Conservation (phyloP, 1,140 invertebrate genomes). For the Himalopsyche phryganea region DNA sequence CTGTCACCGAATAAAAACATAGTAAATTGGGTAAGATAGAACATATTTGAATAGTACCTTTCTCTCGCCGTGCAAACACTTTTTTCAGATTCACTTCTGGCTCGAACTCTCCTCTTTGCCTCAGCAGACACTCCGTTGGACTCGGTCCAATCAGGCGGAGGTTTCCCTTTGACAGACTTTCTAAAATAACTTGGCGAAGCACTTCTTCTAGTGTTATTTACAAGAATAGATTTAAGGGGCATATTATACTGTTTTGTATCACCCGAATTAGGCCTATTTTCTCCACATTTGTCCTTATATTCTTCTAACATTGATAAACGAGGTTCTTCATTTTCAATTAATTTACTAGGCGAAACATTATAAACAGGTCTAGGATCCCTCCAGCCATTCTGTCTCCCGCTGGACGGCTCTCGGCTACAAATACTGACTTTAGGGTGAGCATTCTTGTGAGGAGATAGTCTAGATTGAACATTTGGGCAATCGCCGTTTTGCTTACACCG, state of each 20-base stretch:
- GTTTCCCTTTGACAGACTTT: conserved; percentile 22
- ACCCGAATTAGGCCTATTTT: conserved; percentile 12
- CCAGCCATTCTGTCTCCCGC: conserved; percentile 4
- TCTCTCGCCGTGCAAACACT: conserved; percentile 14
- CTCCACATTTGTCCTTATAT: conserved; percentile 22
- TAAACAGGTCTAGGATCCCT: not conserved
- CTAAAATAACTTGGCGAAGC: conserved; percentile 30
- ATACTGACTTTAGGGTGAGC: conserved; percentile 4
- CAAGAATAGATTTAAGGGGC: conserved; percentile 15
- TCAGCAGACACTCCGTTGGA: conserved; percentile 2
- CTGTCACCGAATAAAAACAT: too few species aligned
- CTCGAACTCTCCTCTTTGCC: conserved; percentile 23
- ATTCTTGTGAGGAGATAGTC: conserved; percentile 2
- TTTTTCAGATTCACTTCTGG: conserved; percentile 31
- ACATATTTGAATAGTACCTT: not conserved
- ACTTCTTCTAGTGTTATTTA: conserved; percentile 26
- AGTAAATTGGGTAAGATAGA: too few species aligned
- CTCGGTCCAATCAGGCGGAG: conserved; percentile 25
- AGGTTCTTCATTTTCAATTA: conserved; percentile 31
- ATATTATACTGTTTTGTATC: conserved; percentile 17
- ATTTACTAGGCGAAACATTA: conserved; percentile 10
- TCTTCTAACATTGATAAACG: conserved; percentile 22
- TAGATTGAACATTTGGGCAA: not conserved
- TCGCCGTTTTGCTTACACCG: conserved; percentile 2
- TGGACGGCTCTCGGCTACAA: not conserved